These are phyloP conservation scores for Alligator mississippiensis DNA, from an alignment of 2,113 vertebrate genomes.

Conservation along the genomic window DNA sequence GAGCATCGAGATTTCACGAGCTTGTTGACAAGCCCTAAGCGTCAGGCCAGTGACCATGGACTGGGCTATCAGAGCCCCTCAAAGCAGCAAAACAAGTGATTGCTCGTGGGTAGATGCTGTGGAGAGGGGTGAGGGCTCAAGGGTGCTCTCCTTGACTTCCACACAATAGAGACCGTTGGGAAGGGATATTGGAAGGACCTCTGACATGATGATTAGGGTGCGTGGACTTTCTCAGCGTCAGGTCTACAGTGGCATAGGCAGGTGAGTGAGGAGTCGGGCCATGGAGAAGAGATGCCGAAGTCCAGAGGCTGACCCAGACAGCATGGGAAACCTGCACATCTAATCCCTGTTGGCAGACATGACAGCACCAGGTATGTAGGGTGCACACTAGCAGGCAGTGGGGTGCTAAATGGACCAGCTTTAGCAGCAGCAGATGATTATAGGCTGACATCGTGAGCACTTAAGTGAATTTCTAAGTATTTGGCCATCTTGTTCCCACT, in stretches of 20 bases:
- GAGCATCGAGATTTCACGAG: neutral
- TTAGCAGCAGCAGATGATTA: neutral
- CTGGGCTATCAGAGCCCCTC: neutral
- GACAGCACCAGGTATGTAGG: neutral
- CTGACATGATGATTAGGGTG: neutral
- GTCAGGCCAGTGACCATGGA: neutral
- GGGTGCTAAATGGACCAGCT: neutral
- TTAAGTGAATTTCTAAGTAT: neutral
- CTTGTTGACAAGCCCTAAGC: too few relatives aligned
- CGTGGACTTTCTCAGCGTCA: neutral
- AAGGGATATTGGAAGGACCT: neutral
- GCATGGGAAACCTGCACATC: neutral
- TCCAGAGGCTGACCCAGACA: too few relatives aligned
- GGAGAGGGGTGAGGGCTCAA: neutral
- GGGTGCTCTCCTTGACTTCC: neutral
- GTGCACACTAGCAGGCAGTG: neutral
- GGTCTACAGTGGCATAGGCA: neutral
- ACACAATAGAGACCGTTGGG: neutral
- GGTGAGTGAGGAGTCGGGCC: neutral
- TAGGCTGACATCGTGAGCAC: neutral
- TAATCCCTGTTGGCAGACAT: neutral
- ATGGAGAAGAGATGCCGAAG: neutral
- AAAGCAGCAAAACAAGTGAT: neutral
- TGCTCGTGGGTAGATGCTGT: neutral
- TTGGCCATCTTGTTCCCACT: neutral